phyloP scores from a whole-genome alignment of 30 jellyfish, hydroid and myxozoan genomes.

The Hydractinia echinata region DNA sequence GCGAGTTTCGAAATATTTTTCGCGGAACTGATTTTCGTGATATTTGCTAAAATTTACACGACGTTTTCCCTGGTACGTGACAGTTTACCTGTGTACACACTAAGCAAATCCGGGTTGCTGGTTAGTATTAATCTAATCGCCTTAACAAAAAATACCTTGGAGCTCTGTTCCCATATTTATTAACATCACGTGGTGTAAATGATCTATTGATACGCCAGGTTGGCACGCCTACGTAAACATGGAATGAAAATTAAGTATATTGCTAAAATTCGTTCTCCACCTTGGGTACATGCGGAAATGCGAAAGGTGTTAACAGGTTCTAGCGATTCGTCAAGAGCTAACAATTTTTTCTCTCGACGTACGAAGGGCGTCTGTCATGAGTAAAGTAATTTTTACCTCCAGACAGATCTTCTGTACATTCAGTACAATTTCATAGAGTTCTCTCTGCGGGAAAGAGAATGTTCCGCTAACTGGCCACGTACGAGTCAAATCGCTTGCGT shows the following conservation, averaged over 20 bases:
- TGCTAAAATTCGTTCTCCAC: neutral
- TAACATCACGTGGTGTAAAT: constrained; percentile 67
- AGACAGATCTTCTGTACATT: constrained; percentile 57
- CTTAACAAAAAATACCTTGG: constrained; percentile 42
- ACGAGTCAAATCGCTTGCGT: constrained; percentile 80
- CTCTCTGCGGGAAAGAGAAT: constrained; percentile 51
- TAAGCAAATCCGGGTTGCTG: too few relatives aligned
- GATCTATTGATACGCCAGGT: constrained; percentile 65
- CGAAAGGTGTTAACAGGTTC: neutral
- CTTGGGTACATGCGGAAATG: neutral
- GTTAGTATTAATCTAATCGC: too few relatives aligned
- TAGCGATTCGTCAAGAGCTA: neutral
- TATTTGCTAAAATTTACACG: too few relatives aligned
- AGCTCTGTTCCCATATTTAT: constrained; percentile 59
- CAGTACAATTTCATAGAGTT: constrained; percentile 71
- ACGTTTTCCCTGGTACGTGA: too few relatives aligned
- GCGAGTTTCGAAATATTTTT: too few relatives aligned
- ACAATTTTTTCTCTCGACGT: neutral
- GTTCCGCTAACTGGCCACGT: constrained; percentile 96
- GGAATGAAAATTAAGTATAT: constrained; percentile 16
- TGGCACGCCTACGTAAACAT: constrained; percentile 48
- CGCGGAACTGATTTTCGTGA: too few relatives aligned
- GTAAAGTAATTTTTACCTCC: constrained; percentile 39
- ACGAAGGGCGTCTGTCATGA: neutral
- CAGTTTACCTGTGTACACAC: too few relatives aligned